Percentiles rank a stretch among this genome's conserved stretches.
Evolutionary conservation across 2,797 vertebrate species (phyloP).

Genomic region (Phoebastria nigripes): DNA sequence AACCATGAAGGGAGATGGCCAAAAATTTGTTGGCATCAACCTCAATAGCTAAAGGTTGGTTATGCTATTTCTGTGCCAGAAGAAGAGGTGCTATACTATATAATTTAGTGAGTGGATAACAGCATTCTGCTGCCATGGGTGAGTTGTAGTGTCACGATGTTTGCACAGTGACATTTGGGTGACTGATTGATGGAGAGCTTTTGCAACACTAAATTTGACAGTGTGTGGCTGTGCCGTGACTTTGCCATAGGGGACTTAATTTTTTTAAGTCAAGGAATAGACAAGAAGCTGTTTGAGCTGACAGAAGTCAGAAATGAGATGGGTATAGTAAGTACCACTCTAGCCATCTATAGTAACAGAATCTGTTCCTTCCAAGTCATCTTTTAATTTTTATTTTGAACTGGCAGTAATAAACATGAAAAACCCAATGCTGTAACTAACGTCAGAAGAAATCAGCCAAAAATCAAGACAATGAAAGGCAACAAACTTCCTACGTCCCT

Average conservation of each 20-base stretch:
- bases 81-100: not conserved
- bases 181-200: not conserved
- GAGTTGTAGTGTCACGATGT: not conserved
- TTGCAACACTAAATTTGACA: not conserved
- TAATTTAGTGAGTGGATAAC: not conserved
- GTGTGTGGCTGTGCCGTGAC: not conserved
- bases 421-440: not conserved
- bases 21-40: not conserved
- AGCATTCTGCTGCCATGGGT: not conserved
- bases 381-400: slow-evolving; percentile 19
- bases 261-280: not conserved
- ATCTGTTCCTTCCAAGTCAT: not conserved
- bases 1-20: not conserved
- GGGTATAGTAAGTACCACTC: not conserved
- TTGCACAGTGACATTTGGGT: not conserved
- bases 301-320: slow-evolving; percentile 3
- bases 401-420: not conserved
- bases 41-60: not conserved
- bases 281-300: not conserved
- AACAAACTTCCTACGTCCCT: not conserved
- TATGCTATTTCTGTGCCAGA: not conserved
- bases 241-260: not conserved
- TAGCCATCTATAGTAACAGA: slow-evolving; percentile 20
- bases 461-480: not conserved
- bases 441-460: not conserved